These are phyloP conservation scores for Turritopsis dohrnii DNA, from an alignment of 30 jellyfish, hydroid and myxozoan genomes.

Conservation along the genomic window DNA sequence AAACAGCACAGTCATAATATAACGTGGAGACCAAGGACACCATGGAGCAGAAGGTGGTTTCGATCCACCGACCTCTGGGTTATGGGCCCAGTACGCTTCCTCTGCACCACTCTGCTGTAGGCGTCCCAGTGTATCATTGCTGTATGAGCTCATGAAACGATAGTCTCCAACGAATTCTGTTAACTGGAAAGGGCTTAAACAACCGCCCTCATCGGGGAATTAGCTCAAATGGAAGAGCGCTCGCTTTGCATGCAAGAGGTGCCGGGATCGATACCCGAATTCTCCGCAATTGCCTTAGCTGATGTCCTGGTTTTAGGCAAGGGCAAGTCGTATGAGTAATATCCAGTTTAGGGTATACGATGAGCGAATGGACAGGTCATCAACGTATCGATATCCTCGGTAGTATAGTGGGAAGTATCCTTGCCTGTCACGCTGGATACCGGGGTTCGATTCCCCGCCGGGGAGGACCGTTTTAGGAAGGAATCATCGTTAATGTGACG, in stretches of 20 bases:
- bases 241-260: conserved; percentile 21
- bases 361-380: not conserved
- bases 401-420: not conserved
- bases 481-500: too few relatives aligned
- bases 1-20: too few relatives aligned
- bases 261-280: conserved; percentile 13
- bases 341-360: not conserved
- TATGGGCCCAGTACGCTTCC: conserved; percentile 36
- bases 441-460: not conserved
- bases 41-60: conserved; percentile 30
- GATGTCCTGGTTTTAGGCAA: not conserved
- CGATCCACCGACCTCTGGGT: conserved; percentile 40
- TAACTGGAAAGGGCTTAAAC: not conserved
- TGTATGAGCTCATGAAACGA: not conserved
- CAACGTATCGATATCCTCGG: not conserved
- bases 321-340: not conserved
- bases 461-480: not conserved
- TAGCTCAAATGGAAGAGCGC: conserved; percentile 21
- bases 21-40: too few relatives aligned
- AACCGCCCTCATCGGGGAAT: not conserved
- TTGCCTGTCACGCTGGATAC: not conserved
- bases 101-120: conserved; percentile 30
- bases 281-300: not conserved
- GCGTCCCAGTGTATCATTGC: not conserved
- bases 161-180: not conserved